A percentile compares a stretch with the other conserved stretches of the same genome.
Evolutionary conservation across 2,888 invertebrate genomes (phyloP).

Genomic region (Galerucella nymphaeae): DNA sequence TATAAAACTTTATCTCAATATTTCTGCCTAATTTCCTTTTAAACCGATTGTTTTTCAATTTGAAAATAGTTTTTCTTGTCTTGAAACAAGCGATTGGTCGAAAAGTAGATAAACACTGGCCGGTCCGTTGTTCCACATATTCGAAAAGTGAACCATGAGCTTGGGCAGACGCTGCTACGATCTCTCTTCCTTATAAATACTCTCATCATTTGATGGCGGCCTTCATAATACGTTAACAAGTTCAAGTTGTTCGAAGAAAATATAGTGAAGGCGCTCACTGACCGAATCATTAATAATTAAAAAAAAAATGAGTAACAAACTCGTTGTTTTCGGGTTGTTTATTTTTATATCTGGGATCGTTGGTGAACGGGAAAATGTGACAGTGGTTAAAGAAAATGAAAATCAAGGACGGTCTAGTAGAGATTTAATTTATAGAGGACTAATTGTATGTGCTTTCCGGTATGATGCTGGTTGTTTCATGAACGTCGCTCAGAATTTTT

Average conservation of each 20-base stretch:
- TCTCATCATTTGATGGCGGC: conserved; percentile 52
- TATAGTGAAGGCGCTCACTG: conserved; percentile 10
- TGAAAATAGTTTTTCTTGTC: neutral
- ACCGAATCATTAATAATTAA: neutral
- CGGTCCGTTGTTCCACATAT: conserved; percentile 58
- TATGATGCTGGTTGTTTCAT: conserved; percentile 55
- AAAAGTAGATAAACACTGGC: neutral
- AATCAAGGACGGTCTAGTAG: conserved; percentile 39
- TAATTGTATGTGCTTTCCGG: conserved; percentile 51
- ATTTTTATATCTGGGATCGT: conserved; percentile 32
- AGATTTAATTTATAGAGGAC: conserved; percentile 45
- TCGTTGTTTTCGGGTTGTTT: conserved; percentile 36
- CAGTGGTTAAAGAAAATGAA: conserved; percentile 10
- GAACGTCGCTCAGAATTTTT: conserved; percentile 51
- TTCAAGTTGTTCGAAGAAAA: conserved; percentile 57
- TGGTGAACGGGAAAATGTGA: conserved; percentile 27
- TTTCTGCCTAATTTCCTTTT: neutral
- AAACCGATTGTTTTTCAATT: neutral
- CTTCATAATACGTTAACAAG: conserved; percentile 60
- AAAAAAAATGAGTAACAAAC: conserved; percentile 40
- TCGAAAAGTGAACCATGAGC: conserved; percentile 58
- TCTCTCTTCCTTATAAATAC: conserved; percentile 63
- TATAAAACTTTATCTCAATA: too few relatives aligned
- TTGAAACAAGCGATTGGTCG: neutral
- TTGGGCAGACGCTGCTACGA: conserved; percentile 53